These are phyloP conservation scores for Tenualosa ilisha DNA, from an alignment of 2,797 vertebrate genomes.

Conservation along the genomic window DNA sequence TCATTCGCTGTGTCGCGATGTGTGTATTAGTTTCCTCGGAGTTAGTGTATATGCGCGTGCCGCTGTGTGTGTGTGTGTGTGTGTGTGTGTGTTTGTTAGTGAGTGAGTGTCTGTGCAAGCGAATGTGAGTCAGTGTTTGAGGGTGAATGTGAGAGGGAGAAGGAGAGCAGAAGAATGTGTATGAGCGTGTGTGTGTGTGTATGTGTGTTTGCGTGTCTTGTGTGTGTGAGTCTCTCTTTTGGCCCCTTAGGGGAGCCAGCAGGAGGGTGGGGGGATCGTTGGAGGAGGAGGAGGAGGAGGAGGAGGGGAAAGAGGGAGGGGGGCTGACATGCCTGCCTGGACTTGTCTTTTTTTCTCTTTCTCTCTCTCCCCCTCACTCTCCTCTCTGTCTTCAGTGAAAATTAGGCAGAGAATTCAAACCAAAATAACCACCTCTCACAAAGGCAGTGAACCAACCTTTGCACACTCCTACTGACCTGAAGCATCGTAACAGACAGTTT, in stretches of 20 bases:
- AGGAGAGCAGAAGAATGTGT: slow-evolving; percentile 24
- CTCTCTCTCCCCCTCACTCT: slow-evolving; percentile 30
- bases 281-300: neutral
- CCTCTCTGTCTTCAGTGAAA: slow-evolving; percentile 53
- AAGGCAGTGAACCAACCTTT: slow-evolving; percentile 60
- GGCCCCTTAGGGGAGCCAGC: slow-evolving; percentile 35
- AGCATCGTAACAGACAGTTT: neutral
- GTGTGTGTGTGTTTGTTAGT: neutral
- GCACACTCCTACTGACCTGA: neutral
- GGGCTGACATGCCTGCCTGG: slow-evolving; percentile 66
- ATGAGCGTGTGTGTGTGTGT: slow-evolving; percentile 45
- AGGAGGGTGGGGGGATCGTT: slow-evolving; percentile 46
- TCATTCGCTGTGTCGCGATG: slow-evolving; percentile 75
- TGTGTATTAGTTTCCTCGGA: slow-evolving; percentile 71
- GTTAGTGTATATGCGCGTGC: slow-evolving; percentile 45
- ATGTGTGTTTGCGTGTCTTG: slow-evolving; percentile 33
- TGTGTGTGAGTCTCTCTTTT: slow-evolving; percentile 12
- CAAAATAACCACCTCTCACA: slow-evolving; percentile 69
- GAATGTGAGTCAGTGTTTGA: neutral
- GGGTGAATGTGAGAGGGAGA: slow-evolving; percentile 44
- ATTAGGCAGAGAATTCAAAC: slow-evolving; percentile 70
- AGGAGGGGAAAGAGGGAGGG: slow-evolving; percentile 57
- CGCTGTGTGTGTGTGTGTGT: neutral
- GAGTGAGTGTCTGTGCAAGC: slow-evolving; percentile 11
- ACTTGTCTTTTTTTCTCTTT: slow-evolving; percentile 51